phyloP scores from a whole-genome alignment of 2,797 vertebrate genomes.

The Cyprinodon diabolis region DNA sequence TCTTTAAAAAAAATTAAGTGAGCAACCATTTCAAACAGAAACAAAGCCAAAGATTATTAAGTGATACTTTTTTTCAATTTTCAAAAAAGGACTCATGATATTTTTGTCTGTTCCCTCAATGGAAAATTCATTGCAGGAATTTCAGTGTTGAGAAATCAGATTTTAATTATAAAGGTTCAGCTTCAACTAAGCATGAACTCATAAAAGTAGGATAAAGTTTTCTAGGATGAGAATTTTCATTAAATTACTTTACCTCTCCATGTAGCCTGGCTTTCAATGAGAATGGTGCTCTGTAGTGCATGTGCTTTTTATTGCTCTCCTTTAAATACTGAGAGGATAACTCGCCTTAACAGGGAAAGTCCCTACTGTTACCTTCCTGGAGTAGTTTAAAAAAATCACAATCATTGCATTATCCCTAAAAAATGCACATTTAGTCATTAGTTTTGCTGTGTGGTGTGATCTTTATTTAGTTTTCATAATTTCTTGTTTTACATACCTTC shows the following conservation, averaged over 20 bases:
- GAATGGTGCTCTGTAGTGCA: background rate
- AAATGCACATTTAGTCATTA: background rate
- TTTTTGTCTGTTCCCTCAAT: background rate
- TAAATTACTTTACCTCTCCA: background rate
- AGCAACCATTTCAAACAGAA: background rate
- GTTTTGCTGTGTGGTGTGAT: background rate
- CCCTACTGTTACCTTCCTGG: background rate
- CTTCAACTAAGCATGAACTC: background rate
- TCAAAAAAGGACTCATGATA: background rate
- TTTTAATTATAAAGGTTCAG: background rate
- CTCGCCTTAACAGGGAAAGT: background rate
- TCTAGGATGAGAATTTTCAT: background rate
- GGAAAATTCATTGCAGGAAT: background rate
- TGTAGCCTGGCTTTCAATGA: background rate
- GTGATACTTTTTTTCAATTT: background rate
- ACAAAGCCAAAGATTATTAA: background rate
- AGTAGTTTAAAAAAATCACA: background rate
- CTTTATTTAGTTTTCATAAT: no score
- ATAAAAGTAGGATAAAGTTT: background rate
- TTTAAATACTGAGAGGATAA: background rate
- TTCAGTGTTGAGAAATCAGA: background rate
- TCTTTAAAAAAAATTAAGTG: no score
- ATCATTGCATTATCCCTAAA: no score
- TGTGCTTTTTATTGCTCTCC: background rate
- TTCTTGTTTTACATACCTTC: no score